These are phyloP conservation scores for Helicoverpa assulta DNA, from an alignment of 2,888 invertebrate species.

Conservation along the genomic window DNA sequence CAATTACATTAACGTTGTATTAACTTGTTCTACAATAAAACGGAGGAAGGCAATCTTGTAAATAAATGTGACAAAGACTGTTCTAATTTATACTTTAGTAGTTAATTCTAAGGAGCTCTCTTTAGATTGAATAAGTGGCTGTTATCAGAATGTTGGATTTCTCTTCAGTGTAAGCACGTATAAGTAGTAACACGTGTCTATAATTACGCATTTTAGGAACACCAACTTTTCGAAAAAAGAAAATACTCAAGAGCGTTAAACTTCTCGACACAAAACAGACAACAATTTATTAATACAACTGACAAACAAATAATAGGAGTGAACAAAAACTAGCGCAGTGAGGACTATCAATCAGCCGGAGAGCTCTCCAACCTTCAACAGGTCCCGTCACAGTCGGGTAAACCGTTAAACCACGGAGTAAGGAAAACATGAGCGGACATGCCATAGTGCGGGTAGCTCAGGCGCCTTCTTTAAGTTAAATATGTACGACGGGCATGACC, in stretches of 20 bases:
- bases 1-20: slow-evolving; percentile 49
- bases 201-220: too few species aligned
- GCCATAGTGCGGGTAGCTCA: too few species aligned
- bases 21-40: slow-evolving; percentile 26
- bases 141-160: not conserved
- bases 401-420: too few species aligned
- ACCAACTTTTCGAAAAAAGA: too few species aligned
- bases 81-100: not conserved
- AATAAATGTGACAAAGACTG: slow-evolving; percentile 7
- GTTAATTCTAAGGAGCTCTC: not conserved
- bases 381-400: slow-evolving; percentile 26
- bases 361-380: slow-evolving; percentile 42
- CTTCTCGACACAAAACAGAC: slow-evolving; percentile 5
- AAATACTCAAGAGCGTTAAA: not conserved
- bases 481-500: too few species aligned
- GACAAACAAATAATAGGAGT: not conserved
- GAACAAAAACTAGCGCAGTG: not conserved
- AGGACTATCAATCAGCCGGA: slow-evolving; percentile 24
- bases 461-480: too few species aligned
- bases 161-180: not conserved
- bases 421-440: too few species aligned
- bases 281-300: not conserved
- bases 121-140: not conserved
- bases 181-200: too few species aligned
- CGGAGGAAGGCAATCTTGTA: not conserved